These are phyloP conservation scores for Garrulus glandarius DNA, from an alignment of 2,797 vertebrate genomes.

Conservation along the genomic window DNA sequence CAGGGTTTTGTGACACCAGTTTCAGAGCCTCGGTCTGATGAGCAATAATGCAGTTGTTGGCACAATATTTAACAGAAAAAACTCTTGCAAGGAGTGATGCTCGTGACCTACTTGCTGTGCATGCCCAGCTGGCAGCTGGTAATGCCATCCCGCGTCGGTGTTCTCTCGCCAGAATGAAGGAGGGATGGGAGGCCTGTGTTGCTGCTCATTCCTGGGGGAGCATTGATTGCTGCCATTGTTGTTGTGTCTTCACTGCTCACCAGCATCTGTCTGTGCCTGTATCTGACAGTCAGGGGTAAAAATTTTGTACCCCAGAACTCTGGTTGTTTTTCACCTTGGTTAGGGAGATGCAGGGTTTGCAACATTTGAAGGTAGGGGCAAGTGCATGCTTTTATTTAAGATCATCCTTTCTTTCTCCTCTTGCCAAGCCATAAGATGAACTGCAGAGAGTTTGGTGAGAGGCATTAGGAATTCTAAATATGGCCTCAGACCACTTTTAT, in stretches of 20 bases:
- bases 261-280: background rate
- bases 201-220: background rate
- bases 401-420: background rate
- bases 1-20: background rate
- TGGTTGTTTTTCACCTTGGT: background rate
- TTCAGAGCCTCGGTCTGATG: background rate
- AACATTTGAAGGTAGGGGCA: background rate
- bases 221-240: background rate
- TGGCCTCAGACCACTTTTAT: background rate
- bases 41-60: background rate
- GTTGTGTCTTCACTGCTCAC: background rate
- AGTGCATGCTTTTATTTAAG: background rate
- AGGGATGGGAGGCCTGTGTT: background rate
- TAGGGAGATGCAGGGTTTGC: background rate
- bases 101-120: slow-evolving; percentile 54
- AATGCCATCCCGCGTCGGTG: background rate
- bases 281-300: background rate
- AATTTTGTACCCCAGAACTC: background rate
- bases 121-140: slow-evolving; percentile 12
- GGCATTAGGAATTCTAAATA: background rate
- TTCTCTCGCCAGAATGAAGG: background rate
- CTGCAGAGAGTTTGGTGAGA: background rate
- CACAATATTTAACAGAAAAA: background rate
- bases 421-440: background rate
- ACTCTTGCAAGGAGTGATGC: slow-evolving; percentile 8